Base-by-base conservation (phyloP, 2,797 vertebrate species). In the Myripristis jacobus region DNA sequence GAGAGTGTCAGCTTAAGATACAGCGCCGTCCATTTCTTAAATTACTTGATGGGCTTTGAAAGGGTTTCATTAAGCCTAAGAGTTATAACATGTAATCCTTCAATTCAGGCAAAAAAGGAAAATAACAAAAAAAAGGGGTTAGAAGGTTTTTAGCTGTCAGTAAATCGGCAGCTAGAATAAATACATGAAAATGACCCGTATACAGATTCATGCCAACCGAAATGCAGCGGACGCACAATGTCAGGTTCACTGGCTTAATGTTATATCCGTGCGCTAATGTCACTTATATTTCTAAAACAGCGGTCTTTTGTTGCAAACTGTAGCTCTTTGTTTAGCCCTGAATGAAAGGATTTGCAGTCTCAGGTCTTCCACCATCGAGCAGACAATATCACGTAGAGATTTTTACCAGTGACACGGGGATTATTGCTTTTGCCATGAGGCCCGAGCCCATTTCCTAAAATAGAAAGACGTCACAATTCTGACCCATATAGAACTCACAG, bases 381-480 rank as follows among this genome's bases (percentile, higher is more conserved):
- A 41, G 38, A 41, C 38, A 36, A 34, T 7, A 13, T 5, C 29
- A 7, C 41, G 52, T 3, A 55, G 4, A 24, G 46, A 41, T 48
- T 21, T 58, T 29, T 29, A 16, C 34, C 66, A 59, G 41, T 52
- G 38, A 44, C 66, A 69, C 54, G 27, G n/a, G 4, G 24, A 53
- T 60, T 60, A 70, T 44, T 53, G 16, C 57, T 24, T 70, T 70
- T 44, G 67, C 36, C 67, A 70, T 50, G 41, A 70, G 52, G 57
- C 21, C 38, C 57, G 16, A 7, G 24, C 22, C 24, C 21, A 8
- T 52, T 44, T 59, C n/a, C 48, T 16, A 27, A 60, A 53, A 70
- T 60, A n/a, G 54, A 58, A 25, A 53, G 36, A 60, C 48, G 51
- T 22, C n/a, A 29, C 19, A 6, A 25, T 46, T 22, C 10, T 16